Percentiles rank a stretch among this genome's conserved stretches.
Evolutionary conservation across 35 echinoderm and acorn worm species (phyloP).

Genomic region (Stichopus chloronotus): DNA sequence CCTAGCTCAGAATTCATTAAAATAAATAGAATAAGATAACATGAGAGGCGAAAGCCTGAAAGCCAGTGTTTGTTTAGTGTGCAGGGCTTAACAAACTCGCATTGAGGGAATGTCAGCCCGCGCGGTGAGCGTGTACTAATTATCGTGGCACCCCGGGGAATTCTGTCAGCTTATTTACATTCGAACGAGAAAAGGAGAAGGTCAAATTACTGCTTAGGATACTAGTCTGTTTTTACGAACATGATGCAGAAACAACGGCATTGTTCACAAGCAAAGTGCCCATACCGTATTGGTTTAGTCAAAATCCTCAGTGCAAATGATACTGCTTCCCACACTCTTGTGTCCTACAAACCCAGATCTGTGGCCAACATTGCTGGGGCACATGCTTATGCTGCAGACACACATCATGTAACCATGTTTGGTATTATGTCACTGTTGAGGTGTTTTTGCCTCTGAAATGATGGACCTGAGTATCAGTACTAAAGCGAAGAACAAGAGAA

Average conservation of each 20-base stretch:
- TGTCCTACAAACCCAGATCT: conserved; percentile 1
- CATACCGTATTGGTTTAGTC: not conserved
- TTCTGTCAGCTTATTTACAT: conserved; percentile 48
- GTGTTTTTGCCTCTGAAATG: not conserved
- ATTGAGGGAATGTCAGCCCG: conserved; percentile 27
- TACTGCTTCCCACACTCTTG: not conserved
- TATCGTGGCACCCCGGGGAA: conserved; percentile 44
- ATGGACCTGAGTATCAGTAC: too few relatives aligned
- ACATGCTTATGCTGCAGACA: not conserved
- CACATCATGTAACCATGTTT: not conserved
- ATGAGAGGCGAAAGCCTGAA: conserved; percentile 39
- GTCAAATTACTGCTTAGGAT: conserved; percentile 35
- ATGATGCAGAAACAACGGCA: not conserved
- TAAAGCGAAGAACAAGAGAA: too few relatives aligned
- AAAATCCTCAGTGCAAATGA: not conserved
- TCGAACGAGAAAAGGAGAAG: conserved; percentile 41
- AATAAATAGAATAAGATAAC: conserved; percentile 42
- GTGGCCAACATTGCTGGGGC: too few relatives aligned
- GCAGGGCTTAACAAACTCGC: conserved; percentile 20
- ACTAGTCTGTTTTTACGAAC: conserved; percentile 2
- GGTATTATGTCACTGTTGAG: not conserved
- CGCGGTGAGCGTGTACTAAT: conserved; percentile 42
- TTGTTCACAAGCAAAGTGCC: not conserved
- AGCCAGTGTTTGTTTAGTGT: conserved; percentile 30
- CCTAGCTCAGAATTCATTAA: conserved; percentile 47